phyloP scores from a whole-genome alignment of 2,888 invertebrate genomes.

The Ecdyonurus torrentis region DNA sequence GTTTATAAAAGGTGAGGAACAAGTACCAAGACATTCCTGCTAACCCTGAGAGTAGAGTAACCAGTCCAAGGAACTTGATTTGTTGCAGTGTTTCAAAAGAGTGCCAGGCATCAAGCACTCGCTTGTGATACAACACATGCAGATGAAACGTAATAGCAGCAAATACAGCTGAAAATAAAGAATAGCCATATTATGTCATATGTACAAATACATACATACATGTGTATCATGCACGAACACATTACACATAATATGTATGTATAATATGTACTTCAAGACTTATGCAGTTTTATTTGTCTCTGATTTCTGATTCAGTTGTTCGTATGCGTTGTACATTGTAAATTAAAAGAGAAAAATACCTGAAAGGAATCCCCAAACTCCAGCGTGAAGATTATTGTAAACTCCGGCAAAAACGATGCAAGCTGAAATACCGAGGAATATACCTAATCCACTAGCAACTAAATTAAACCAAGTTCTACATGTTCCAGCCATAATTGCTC shows the following conservation, averaged over 20 bases:
- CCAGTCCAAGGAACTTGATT: constrained; percentile 4
- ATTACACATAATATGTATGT: no score
- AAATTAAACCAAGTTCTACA: constrained; percentile 5
- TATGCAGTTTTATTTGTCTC: no score
- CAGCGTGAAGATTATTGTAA: constrained; percentile 7
- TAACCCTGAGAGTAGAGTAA: constrained; percentile 5
- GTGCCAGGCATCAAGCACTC: constrained; percentile 9
- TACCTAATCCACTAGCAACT: constrained; percentile 4
- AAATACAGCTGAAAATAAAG: constrained; percentile 9
- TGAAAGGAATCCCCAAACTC: constrained; percentile 8
- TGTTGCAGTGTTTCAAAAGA: constrained; percentile 7
- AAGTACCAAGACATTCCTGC: constrained; percentile 15
- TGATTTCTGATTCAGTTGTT: no score
- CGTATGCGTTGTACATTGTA: not conserved
- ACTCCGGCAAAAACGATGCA: constrained; percentile 5
- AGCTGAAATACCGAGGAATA: constrained; percentile 2
- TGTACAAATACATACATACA: no score
- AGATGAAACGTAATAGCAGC: constrained; percentile 8
- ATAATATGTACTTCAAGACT: no score
- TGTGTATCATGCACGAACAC: no score
- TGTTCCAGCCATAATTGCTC: not conserved
- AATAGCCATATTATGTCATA: no score
- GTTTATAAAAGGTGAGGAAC: constrained; percentile 16
- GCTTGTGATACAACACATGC: constrained; percentile 1
- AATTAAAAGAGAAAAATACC: no score